These are phyloP conservation scores for Mus caroli DNA, from an alignment of 2,797 vertebrate species.

Conservation along the genomic window DNA sequence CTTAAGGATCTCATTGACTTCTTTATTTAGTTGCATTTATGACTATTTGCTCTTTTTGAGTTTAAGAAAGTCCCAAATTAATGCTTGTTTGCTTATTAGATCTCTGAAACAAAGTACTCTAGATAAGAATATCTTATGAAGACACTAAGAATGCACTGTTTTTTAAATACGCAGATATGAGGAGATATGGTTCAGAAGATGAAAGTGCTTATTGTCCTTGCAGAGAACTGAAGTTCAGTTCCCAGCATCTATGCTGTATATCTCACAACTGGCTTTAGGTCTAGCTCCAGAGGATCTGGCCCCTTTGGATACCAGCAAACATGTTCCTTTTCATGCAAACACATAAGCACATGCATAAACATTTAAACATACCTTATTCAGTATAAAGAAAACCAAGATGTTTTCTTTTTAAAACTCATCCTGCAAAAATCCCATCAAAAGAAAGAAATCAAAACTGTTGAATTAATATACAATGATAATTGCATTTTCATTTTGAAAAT, in stretches of 20 bases:
- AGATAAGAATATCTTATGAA: not conserved
- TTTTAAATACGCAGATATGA: not conserved
- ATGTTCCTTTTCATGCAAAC: no score
- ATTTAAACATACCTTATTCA: not conserved
- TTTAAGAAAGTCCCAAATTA: not conserved
- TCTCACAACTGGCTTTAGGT: not conserved
- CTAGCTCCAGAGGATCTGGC: not conserved
- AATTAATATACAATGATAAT: not conserved
- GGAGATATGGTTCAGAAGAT: not conserved
- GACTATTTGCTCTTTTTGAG: not conserved
- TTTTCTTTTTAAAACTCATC: not conserved
- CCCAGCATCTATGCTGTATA: not conserved
- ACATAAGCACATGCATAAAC: no score
- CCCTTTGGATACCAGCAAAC: not conserved
- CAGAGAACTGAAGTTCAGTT: no score
- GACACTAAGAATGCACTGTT: not conserved
- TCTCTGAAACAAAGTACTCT: not conserved
- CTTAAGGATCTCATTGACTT: not conserved
- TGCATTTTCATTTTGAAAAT: not conserved
- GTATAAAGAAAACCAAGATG: not conserved
- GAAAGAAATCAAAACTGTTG: not conserved
- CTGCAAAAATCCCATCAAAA: not conserved
- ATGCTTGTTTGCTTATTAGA: not conserved
- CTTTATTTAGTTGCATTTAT: not conserved
- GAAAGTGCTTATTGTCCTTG: not conserved